Percentiles rank a stretch among this genome's conserved stretches.
Evolutionary conservation across 1,140 invertebrate species (phyloP).

Genomic region (Drosophila prosaltans): DNA sequence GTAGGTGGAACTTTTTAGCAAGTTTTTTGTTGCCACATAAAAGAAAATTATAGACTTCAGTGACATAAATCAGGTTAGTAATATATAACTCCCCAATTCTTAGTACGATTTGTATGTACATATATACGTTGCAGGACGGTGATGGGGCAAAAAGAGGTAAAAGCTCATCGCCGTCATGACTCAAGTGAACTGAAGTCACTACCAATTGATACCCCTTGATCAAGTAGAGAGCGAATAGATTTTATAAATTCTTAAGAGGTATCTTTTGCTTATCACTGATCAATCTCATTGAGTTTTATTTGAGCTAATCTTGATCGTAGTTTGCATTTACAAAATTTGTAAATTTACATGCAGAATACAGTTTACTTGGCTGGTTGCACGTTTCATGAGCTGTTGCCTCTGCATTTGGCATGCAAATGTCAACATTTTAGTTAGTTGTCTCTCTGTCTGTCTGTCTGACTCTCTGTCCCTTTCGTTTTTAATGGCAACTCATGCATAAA

Average conservation of each 20-base stretch:
- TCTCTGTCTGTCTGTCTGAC: constrained; percentile 16
- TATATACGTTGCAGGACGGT: too few species aligned
- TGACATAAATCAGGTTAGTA: constrained; percentile 61
- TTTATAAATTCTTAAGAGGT: too few species aligned
- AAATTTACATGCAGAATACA: constrained; percentile 60
- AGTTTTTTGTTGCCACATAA: not conserved
- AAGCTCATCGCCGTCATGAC: not conserved
- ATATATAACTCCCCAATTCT: constrained; percentile 35
- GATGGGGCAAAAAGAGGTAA: not conserved
- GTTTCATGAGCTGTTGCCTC: constrained; percentile 61
- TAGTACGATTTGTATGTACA: not conserved
- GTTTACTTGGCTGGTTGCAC: constrained; percentile 32
- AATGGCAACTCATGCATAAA: constrained; percentile 61
- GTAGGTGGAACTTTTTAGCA: constrained; percentile 35
- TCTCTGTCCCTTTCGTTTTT: constrained; percentile 48
- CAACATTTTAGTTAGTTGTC: constrained; percentile 53
- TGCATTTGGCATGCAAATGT: constrained; percentile 78
- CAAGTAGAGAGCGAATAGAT: too few species aligned
- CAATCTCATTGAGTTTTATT: not conserved
- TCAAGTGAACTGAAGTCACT: not conserved
- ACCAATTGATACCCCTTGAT: not conserved
- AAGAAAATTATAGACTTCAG: constrained; percentile 21
- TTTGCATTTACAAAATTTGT: constrained; percentile 27
- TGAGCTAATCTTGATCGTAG: not conserved
- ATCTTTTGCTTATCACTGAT: not conserved